Percentiles rank a stretch among this genome's conserved stretches.
Evolutionary conservation across 2,113 vertebrate species (phyloP).

Genomic region (Empidonax traillii): DNA sequence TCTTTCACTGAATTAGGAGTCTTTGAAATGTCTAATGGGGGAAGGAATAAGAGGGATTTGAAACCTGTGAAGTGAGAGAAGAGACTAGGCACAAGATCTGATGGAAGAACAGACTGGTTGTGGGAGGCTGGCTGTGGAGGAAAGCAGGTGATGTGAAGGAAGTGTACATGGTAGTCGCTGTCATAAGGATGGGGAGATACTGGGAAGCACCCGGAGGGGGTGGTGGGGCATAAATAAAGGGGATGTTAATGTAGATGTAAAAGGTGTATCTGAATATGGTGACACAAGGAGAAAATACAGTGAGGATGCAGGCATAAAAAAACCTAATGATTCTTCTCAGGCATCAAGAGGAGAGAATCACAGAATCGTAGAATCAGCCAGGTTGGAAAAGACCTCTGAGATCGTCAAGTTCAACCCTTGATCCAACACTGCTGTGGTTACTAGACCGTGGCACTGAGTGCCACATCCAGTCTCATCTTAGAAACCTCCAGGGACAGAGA

Average conservation of each 20-base stretch:
- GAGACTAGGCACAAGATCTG: neutral
- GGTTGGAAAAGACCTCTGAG: too few relatives aligned
- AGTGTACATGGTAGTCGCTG: neutral
- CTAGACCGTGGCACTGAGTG: too few relatives aligned
- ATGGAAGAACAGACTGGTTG: conserved; percentile 43
- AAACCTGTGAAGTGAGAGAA: conserved; percentile 21
- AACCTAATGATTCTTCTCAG: neutral
- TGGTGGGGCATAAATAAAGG: neutral
- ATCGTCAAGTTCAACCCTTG: too few relatives aligned
- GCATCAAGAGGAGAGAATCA: neutral
- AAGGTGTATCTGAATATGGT: neutral
- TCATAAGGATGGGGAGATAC: neutral
- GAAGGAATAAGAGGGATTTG: neutral
- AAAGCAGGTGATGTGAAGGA: neutral
- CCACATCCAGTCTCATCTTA: too few relatives aligned
- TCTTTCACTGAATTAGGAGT: neutral
- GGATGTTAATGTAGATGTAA: neutral
- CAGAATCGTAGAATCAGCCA: too few relatives aligned
- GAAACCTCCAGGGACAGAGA: too few relatives aligned
- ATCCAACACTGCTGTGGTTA: too few relatives aligned
- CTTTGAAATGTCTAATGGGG: conserved; percentile 6
- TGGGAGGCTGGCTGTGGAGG: conserved; percentile 32
- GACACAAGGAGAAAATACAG: neutral
- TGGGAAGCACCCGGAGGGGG: neutral
- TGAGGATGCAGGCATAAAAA: neutral